A percentile compares a stretch with the other conserved stretches of the same genome.
Evolutionary conservation across 2,888 invertebrate genomes (phyloP).

Genomic region (Microctonus aethiopoides): DNA sequence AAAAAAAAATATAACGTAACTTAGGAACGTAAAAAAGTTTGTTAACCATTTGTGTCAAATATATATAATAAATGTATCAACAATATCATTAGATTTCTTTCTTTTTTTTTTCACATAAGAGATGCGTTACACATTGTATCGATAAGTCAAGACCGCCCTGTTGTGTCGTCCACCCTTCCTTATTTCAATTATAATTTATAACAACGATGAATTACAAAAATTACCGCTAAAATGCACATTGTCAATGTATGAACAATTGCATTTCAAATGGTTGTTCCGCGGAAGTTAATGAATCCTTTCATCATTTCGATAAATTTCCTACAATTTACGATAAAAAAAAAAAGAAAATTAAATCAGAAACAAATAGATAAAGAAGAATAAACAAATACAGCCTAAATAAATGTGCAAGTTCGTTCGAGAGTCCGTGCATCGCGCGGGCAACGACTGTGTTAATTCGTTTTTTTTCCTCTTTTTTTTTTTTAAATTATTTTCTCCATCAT

Average conservation of each 20-base stretch:
- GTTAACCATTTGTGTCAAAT: neutral
- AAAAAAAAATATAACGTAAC: neutral
- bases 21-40: neutral
- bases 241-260: neutral
- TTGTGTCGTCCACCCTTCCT: neutral
- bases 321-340: slow-evolving; percentile 21
- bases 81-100: neutral
- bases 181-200: neutral
- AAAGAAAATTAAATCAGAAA: slow-evolving; percentile 16
- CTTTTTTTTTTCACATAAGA: neutral
- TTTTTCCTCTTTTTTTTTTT: slow-evolving; percentile 12
- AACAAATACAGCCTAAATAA: slow-evolving; percentile 20
- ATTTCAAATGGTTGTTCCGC: neutral
- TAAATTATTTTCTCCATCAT: slow-evolving; percentile 8
- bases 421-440: slow-evolving; percentile 18
- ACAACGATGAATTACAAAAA: neutral
- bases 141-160: neutral
- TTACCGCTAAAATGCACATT: slow-evolving; percentile 2
- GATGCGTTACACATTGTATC: too few species aligned
- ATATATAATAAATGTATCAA: neutral
- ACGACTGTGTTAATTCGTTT: slow-evolving; percentile 25
- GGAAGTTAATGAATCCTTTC: neutral
- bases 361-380: slow-evolving; percentile 13
- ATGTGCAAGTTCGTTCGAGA: slow-evolving; percentile 23
- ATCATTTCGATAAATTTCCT: slow-evolving; percentile 22